Base-by-base conservation (phyloP, 2,113 vertebrate genomes). In the Mustela lutreola region DNA sequence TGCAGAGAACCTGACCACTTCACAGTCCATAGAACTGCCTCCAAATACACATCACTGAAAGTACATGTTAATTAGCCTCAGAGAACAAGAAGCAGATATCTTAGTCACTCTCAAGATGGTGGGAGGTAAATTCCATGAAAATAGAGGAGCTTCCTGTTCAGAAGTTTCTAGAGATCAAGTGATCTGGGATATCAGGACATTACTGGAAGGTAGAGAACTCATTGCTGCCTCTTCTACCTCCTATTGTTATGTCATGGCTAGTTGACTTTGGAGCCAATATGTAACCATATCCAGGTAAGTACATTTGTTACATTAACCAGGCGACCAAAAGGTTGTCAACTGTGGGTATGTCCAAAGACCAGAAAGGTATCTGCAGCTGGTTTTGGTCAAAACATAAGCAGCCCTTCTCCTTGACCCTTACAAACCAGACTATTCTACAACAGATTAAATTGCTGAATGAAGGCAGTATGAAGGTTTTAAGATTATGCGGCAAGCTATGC, bases 191-290 rank as follows among this genome's bases (percentile, higher is more conserved):
- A n/a, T 73, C 39, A 83, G 26, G 28, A 48, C 24, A 75, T 56
- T 4, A 78, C 4, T 60, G 0, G 26, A 56, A 95, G 3, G 19
- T 15, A 85, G 65, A 83, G 8, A 36, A 71, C 1, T 56, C 15
- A 7, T 39, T 0, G 0, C 2, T 78, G 33, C 33, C 31, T 67
- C 33, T 62, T 42, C 12, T 2, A 26, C 36, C 1, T 39, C 5
- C 48, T 60, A 12, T 6, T 92, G 5, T 36, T 80, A 15, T 19
- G 28, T 31, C 48, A 53, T 1, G 0, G 1, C 60, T 45, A 81
- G 33, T 65, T 36, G 4, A 71, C n/a, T 96, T 91, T n/a, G 50
- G n/a, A 62, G 60, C 53, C 15, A 91, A 26, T 7, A 24, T 18
- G 6, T 9, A 14, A 14, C 12, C 28, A 42, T 5, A 50, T 60